Base-by-base conservation (phyloP, 2,888 invertebrate genomes). In the Apotomis capreana region DNA sequence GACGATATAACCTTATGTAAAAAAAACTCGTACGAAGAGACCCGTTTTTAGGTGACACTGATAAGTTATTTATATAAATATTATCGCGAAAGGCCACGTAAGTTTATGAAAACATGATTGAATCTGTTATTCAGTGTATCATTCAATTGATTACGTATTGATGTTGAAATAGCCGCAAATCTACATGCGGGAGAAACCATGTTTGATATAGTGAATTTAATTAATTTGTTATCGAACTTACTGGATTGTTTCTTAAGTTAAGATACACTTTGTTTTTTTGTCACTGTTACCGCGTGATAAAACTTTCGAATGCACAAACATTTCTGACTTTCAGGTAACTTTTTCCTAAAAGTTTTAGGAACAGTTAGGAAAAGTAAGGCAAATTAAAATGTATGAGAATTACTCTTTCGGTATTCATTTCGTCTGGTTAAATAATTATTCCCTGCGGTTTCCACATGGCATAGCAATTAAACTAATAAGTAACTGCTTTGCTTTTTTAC, bases 101-200 rank as follows among this genome's bases (percentile, higher is more conserved):
- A 49, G 71, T 61, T 62, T 49, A 68, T 44, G 62, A 62, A 71
- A 71, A 71, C 62, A 71, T 44, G 61, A 57, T 62, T 36, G 26
- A 4, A 13, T 57, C 61, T 57, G 61, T 55, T 36, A 52, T 51
- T 58, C 51, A 40, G 61, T 57, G n/a, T 57, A 62, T 55, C 8
- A 57, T 68, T 68, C 15, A 60, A 62, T 64, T 54, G 36, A 6
- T n/a, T 54, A 40, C 36, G 62, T 49, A 54, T 13, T 8, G 13
- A 49, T 40, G 40, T 26, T 13, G 5, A 57, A 67, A 49, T 67
- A 36, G 26, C 54, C 54, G n/a, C 8, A 37, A 26, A 26, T 26
- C 26, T 44, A 64, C 5, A 10, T 64, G 13, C n/a, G n/a, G 12
- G 58, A 58, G 37, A 58, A 37, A 37, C 26, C 36, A 37, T n/a